Conservation (phyloP, 35 echinoderm and acorn worm genomes). For the Diadema setosum region DNA sequence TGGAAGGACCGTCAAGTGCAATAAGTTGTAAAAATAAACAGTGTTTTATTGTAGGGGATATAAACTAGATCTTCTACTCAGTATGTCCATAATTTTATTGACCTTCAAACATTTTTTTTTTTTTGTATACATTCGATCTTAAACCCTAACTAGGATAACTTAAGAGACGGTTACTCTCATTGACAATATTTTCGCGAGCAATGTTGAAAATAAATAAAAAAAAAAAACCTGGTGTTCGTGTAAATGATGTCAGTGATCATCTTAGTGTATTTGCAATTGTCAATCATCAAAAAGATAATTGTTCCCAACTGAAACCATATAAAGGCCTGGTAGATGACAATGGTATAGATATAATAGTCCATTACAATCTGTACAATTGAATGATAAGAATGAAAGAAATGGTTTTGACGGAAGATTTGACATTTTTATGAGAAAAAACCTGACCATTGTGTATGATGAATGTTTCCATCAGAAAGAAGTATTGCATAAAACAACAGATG, state of each 20-base stretch:
- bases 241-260: neutral
- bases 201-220: neutral
- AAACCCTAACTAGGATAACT: neutral
- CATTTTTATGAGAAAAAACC: neutral
- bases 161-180: neutral
- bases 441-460: neutral
- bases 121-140: neutral
- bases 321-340: neutral
- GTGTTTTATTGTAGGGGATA: too few species aligned
- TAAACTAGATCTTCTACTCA: neutral
- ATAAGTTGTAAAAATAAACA: too few species aligned
- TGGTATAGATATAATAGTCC: neutral
- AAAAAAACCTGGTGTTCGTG: neutral
- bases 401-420: neutral
- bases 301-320: neutral
- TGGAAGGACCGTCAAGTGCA: too few species aligned
- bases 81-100: neutral
- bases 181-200: neutral
- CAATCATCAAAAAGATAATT: neutral
- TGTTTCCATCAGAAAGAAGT: too few species aligned
- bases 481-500: neutral
- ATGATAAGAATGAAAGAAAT: neutral
- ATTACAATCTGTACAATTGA: neutral
- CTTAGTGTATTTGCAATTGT: neutral
- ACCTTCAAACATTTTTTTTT: neutral